Conservation (phyloP, 2,113 vertebrate species). For the Fregata magnificens region DNA sequence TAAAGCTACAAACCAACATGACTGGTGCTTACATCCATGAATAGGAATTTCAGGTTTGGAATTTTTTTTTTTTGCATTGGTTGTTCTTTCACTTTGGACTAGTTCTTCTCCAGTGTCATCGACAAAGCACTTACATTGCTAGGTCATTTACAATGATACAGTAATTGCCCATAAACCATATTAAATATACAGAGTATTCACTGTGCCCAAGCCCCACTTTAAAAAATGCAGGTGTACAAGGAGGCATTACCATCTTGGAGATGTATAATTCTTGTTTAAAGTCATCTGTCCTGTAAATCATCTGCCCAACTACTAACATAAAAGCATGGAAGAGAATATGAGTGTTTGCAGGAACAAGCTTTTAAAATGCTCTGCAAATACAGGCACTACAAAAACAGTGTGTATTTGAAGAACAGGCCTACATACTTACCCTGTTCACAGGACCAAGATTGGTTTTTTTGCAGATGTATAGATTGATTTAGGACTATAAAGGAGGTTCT, state of each 20-base stretch:
- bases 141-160: not conserved
- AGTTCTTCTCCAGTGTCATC: not conserved
- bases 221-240: not conserved
- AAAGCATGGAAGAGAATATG: not conserved
- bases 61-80: not conserved
- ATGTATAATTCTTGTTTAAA: not conserved
- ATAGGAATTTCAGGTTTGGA: not conserved
- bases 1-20: not conserved
- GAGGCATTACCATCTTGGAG: not conserved
- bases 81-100: not conserved
- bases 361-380: not conserved
- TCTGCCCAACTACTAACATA: not conserved
- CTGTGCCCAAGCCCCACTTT: not conserved
- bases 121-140: not conserved
- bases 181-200: not conserved
- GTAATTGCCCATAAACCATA: not conserved
- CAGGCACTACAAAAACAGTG: not conserved
- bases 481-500: not conserved
- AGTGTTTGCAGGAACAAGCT: not conserved
- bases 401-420: not conserved
- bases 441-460: not conserved
- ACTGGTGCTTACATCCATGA: not conserved
- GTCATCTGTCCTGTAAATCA: not conserved
- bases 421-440: not conserved
- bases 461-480: fast-evolving